Base-by-base conservation (phyloP, 2,888 invertebrate genomes). In the Zelleria hepariella region DNA sequence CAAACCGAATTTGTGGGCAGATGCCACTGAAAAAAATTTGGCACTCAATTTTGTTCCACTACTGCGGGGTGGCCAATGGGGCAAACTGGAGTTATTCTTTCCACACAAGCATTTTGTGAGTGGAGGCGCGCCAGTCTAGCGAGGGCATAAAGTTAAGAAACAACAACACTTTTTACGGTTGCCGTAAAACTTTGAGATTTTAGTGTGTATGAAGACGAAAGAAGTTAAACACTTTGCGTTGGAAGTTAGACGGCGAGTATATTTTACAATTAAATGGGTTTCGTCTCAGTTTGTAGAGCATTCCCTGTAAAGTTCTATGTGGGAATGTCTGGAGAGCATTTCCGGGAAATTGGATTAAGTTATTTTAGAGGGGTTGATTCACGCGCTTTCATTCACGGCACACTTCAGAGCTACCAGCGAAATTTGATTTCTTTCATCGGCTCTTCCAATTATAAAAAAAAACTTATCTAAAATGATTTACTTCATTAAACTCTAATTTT, bases 81-180 rank as follows among this genome's bases (percentile, higher is more conserved):
- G n/a, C n/a, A n/a, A n/a, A n/a, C n/a, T n/a, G n/a, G n/a, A 71
- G 68, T 51, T 51, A 8, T 10, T 27, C 8, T 51, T 51, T 51
- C 23, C 26, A 51, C 42, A 51, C 15, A 51, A 58, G 26, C 21
- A 21, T 58, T 58, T 51, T 42, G 48, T 25, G 24, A 47, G 49
- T 8, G 48, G 23, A 47, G 18, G 15, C 32, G 4, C 15, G 24
- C 23, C 20, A 21, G 23, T 26, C 27, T 25, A 49, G 25, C 58
- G 18, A 25, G 15, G 21, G 23, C 51, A 24, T 55, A 32, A 55
- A 55, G 32, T 55, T 55, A 55, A 55, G 27, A 77, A 80, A 75
- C 67, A 67, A 78, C 79, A 78, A 76, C 74, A 69, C 74, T 76
- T 80, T 82, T 83, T 82, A 80, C 73, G 65, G 70, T 69, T 64